Conservation (phyloP, 2,888 invertebrate genomes). For the Tryphoninae sp. region DNA sequence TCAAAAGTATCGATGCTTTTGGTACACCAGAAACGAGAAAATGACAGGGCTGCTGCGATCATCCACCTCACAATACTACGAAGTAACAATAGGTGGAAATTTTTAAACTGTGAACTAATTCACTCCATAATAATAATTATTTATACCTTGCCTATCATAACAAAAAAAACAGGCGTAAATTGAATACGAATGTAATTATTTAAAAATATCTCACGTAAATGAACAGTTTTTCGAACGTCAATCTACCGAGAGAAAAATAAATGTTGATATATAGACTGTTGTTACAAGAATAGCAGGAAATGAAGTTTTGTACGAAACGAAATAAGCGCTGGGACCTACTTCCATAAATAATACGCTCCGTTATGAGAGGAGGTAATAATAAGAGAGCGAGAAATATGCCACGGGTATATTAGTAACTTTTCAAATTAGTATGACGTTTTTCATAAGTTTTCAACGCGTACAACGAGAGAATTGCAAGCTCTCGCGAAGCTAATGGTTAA, state of each 20-base stretch:
- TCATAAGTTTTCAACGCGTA: not conserved
- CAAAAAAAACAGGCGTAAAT: too few relatives aligned
- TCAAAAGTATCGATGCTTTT: slow-evolving; percentile 1
- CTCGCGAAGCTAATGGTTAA: slow-evolving; percentile 55
- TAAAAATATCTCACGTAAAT: too few relatives aligned
- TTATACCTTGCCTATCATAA: too few relatives aligned
- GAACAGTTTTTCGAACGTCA: too few relatives aligned
- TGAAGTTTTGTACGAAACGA: slow-evolving; percentile 7
- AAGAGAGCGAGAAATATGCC: slow-evolving; percentile 7
- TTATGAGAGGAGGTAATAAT: slow-evolving; percentile 21
- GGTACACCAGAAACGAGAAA: slow-evolving; percentile 4
- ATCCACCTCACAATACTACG: too few relatives aligned
- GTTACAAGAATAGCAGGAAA: slow-evolving; percentile 5
- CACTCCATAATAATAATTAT: too few relatives aligned
- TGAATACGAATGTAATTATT: too few relatives aligned
- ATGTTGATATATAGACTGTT: too few relatives aligned
- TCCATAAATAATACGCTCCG: slow-evolving; percentile 32
- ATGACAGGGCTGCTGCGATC: not conserved
- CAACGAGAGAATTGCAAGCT: slow-evolving; percentile 1
- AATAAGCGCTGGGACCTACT: slow-evolving; percentile 15
- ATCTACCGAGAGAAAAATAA: too few relatives aligned
- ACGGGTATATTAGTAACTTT: slow-evolving; percentile 52
- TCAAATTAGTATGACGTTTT: slow-evolving; percentile 52
- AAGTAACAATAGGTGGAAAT: too few relatives aligned
- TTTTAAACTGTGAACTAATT: too few relatives aligned